A percentile compares a stretch with the other conserved stretches of the same genome.
phyloP scores from a whole-genome alignment of 2,888 invertebrate species.

The Netelia virgata region DNA sequence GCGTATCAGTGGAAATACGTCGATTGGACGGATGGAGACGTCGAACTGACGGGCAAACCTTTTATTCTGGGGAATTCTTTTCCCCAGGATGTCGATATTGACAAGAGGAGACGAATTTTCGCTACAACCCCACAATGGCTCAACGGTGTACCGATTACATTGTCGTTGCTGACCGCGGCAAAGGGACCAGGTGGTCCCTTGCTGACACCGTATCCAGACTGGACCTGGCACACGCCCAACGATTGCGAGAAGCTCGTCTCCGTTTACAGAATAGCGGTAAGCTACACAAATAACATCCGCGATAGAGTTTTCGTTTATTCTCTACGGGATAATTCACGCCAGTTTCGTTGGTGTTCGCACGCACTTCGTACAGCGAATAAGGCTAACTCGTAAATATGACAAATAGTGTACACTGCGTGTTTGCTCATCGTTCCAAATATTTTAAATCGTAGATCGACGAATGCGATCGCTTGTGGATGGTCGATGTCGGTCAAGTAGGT shows the following conservation, averaged over 20 bases:
- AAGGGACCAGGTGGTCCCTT: conserved; percentile 80
- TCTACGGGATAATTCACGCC: neutral
- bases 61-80: conserved; percentile 81
- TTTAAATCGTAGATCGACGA: conserved; percentile 81
- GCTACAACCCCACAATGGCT: conserved; percentile 84
- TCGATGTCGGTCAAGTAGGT: conserved; percentile 81
- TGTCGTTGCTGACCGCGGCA: conserved; percentile 79
- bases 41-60: conserved; percentile 77
- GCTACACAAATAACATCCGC: conserved; percentile 30
- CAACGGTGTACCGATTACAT: conserved; percentile 81
- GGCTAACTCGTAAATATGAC: neutral
- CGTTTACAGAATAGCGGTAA: conserved; percentile 84
- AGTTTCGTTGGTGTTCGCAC: neutral
- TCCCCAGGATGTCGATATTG: conserved; percentile 82
- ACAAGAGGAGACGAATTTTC: conserved; percentile 80
- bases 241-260: conserved; percentile 81
- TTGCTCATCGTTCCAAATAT: conserved; percentile 11
- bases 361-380: neutral
- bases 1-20: conserved; percentile 81
- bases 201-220: conserved; percentile 82
- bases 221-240: conserved; percentile 79
- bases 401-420: neutral
- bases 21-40: conserved; percentile 81
- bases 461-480: conserved; percentile 84
- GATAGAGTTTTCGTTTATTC: neutral